Evolutionary conservation across 2,113 vertebrate species (phyloP), one percentile per base, ranked within the genome.

Genomic region (Psophia crepitans): DNA sequence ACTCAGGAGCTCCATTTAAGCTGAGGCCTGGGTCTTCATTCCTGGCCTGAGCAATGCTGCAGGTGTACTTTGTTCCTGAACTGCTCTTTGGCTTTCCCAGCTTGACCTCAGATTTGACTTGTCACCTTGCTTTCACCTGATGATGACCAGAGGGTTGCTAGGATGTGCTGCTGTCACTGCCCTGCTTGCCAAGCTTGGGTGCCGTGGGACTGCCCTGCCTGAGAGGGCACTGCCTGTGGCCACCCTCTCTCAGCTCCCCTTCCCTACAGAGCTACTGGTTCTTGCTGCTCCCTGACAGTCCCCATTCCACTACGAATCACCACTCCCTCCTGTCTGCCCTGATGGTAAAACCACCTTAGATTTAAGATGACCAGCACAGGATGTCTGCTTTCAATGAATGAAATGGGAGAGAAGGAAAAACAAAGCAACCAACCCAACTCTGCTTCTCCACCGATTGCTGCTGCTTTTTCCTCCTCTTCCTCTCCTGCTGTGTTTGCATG

Each of bases 371-470:
- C 8, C 48, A 18, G 9, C 8, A 9, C 1, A 4, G 24, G 64
- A 91, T 41, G 15, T 54, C 44, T 10, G 2, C 41, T 92, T 87
- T 61, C 69, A 61, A 20, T 3, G 2, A 79, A 56, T 26, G 30
- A 78, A 95, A 30, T 0, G 3, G 27, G 27, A 70, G 24, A 71
- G 56, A 92, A 92, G 39, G 26, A 60, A 80, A 79, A 93, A 24
- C 56, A 92, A 96, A 94, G 33, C 56, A 90, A 98, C 92, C 32
- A 92, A 97, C 97, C 97, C 85, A 97, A 58, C 39, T 96, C 93
- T 53, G 85, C 79, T 94, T 97, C 95, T 95, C 51, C 46, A 71
- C 57, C 92, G 61, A 14, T 14, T 53, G 63, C 79, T 87, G 89
- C 66, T 79, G 80, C 90, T 75, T 96, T 89, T 33, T 90, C 84